Evolutionary conservation across 2,113 vertebrate genomes (phyloP).

Genomic region (Elachura formosa): DNA sequence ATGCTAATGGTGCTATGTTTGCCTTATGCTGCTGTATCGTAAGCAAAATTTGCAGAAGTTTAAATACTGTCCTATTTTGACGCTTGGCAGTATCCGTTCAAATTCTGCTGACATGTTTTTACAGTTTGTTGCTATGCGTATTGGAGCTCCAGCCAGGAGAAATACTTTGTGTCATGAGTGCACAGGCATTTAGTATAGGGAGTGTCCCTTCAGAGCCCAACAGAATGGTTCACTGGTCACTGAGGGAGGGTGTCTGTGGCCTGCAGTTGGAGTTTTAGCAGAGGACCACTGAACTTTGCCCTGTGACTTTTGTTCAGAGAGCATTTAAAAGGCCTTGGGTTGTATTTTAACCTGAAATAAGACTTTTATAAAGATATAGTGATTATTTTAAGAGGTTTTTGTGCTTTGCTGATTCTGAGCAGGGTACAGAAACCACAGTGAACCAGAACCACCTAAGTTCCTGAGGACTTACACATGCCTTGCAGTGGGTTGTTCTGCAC

Average conservation of each 20-base stretch:
- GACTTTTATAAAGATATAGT: neutral
- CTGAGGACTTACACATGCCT: accelerated
- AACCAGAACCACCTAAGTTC: neutral
- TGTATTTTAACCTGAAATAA: neutral
- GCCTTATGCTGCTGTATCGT: slow-evolving; percentile 6
- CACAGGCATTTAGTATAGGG: neutral
- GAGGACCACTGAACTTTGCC: neutral
- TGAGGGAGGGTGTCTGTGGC: neutral
- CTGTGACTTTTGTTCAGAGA: neutral
- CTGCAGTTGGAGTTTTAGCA: neutral
- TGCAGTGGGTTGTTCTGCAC: neutral
- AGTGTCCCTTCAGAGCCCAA: neutral
- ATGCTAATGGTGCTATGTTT: slow-evolving; percentile 30
- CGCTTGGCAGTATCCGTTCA: neutral
- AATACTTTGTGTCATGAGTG: neutral
- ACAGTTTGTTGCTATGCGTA: neutral
- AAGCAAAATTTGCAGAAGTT: slow-evolving; percentile 15
- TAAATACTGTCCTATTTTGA: slow-evolving; percentile 27
- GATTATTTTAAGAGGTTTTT: neutral
- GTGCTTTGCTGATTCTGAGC: neutral
- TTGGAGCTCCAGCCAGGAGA: neutral
- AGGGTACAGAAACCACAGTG: neutral
- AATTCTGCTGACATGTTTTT: slow-evolving; percentile 34
- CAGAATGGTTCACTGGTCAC: neutral
- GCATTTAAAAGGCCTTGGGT: neutral